Evolutionary conservation across 2,888 invertebrate species (phyloP).

Genomic region (Penaeus monodon): DNA sequence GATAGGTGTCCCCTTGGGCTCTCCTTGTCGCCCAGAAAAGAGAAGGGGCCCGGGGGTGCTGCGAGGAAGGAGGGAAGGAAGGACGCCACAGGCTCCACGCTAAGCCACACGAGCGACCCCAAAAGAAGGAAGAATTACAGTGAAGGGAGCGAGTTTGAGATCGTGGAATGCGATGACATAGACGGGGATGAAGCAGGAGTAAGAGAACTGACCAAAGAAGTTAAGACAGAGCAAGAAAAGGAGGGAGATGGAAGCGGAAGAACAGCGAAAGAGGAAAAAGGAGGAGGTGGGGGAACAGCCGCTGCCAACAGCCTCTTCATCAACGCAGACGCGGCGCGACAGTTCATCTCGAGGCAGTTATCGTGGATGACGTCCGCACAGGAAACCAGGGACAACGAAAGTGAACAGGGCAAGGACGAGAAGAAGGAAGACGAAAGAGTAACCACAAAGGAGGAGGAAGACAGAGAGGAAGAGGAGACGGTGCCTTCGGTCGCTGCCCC

Average conservation of each 20-base stretch:
- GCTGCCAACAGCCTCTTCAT: conserved; percentile 80
- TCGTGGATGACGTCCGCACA: conserved; percentile 78
- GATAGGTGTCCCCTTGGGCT: conserved; percentile 61
- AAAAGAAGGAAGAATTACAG: conserved; percentile 45
- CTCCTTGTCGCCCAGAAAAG: conserved; percentile 33
- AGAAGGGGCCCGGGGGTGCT: conserved; percentile 33
- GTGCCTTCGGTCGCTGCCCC: neutral
- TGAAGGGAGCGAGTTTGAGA: conserved; percentile 51
- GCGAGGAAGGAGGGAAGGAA: conserved; percentile 34
- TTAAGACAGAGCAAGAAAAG: too few relatives aligned
- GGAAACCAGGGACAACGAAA: conserved; percentile 65
- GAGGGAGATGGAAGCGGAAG: neutral
- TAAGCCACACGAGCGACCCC: conserved; percentile 38
- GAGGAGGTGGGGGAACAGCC: conserved; percentile 41
- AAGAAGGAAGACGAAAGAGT: conserved; percentile 76
- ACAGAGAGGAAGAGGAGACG: neutral
- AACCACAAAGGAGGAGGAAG: conserved; percentile 68
- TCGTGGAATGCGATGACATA: conserved; percentile 44
- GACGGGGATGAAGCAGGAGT: conserved; percentile 16
- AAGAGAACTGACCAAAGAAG: neutral
- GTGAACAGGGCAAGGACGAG: conserved; percentile 75
- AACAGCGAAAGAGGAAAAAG: too few relatives aligned
- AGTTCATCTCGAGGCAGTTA: conserved; percentile 81
- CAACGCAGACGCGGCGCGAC: conserved; percentile 83
- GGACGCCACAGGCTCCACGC: conserved; percentile 44